These are phyloP conservation scores for Petaurus breviceps DNA, from an alignment of 2,113 vertebrate genomes.

Conservation along the genomic window DNA sequence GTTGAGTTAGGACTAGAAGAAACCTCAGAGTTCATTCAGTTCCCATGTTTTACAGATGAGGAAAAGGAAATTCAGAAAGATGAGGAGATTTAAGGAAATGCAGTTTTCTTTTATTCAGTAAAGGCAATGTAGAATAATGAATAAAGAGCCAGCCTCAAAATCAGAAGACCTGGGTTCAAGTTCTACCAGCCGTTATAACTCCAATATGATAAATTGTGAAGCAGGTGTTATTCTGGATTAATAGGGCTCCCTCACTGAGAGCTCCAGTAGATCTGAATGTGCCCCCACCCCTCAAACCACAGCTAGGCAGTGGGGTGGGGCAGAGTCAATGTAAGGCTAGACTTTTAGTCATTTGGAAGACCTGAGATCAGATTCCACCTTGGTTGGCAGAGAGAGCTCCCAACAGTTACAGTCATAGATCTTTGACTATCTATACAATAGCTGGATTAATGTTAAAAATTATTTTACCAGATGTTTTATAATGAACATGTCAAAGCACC, in stretches of 20 bases:
- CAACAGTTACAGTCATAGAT: background rate
- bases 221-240: background rate
- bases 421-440: background rate
- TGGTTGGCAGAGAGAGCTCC: background rate
- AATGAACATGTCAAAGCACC: background rate
- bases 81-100: background rate
- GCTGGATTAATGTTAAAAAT: background rate
- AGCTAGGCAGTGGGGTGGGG: background rate
- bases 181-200: background rate
- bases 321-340: background rate
- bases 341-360: background rate
- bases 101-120: background rate
- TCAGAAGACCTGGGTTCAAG: background rate
- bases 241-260: background rate
- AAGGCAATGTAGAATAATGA: background rate
- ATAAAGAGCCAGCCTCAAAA: background rate
- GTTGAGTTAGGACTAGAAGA: background rate
- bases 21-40: background rate
- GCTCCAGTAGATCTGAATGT: background rate
- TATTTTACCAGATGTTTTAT: background rate
- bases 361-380: background rate
- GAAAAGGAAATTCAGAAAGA: background rate
- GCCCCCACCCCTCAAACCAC: background rate
- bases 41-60: background rate
- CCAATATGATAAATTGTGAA: background rate